phyloP scores from a whole-genome alignment of 1,140 invertebrate genomes.

The Drosophila leontia region DNA sequence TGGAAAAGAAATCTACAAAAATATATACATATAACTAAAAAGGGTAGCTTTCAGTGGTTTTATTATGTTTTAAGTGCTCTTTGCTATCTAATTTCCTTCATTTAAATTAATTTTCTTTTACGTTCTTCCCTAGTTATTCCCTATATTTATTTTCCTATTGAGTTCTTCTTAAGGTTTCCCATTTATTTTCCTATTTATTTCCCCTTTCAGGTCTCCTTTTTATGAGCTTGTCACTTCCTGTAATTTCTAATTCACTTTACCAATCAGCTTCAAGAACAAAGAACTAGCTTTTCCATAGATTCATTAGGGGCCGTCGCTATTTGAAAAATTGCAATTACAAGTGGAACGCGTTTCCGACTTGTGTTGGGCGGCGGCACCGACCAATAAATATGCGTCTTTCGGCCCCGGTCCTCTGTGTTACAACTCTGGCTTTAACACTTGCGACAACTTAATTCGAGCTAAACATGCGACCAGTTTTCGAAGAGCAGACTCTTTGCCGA shows the following conservation, averaged over 20 bases:
- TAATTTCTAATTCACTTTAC: slow-evolving; percentile 6
- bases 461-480: slow-evolving; percentile 57
- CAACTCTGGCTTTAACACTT: slow-evolving; percentile 60
- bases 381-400: slow-evolving; percentile 44
- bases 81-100: background rate
- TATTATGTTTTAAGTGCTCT: background rate
- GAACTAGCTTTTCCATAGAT: slow-evolving; percentile 1
- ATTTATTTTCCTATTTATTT: too few species aligned
- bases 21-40: too few species aligned
- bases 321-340: slow-evolving; percentile 55
- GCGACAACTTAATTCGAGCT: slow-evolving; percentile 75
- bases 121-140: background rate
- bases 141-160: too few species aligned
- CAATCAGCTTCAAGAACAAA: background rate
- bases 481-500: slow-evolving; percentile 3
- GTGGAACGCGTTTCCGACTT: slow-evolving; percentile 64
- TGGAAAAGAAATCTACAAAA: too few species aligned
- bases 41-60: background rate
- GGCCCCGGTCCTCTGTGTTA: background rate
- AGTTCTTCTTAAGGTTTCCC: too few species aligned
- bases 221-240: slow-evolving; percentile 9
- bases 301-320: slow-evolving; percentile 23
- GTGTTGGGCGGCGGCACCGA: slow-evolving; percentile 42
- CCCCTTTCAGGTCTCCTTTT: background rate
- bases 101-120: background rate